Evolutionary conservation across 2,113 vertebrate species (phyloP).

Genomic region (Romanogobio albipinnatus): DNA sequence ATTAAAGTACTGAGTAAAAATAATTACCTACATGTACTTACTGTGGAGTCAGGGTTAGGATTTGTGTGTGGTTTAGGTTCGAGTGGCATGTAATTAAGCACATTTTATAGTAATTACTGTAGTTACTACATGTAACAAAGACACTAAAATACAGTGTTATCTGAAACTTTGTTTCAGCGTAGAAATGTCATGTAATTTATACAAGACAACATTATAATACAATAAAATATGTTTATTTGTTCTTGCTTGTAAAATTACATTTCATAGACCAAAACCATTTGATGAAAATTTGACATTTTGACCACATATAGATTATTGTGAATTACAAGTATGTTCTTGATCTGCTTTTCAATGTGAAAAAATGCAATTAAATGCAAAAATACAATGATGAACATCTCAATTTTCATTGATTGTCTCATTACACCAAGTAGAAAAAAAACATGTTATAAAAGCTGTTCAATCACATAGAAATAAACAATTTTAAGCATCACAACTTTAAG

Average conservation of each 20-base stretch:
- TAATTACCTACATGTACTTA: no score
- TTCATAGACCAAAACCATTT: background rate
- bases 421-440: background rate
- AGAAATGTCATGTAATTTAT: background rate
- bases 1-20: no score
- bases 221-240: conserved; percentile 7
- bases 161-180: background rate
- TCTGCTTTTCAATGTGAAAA: conserved; percentile 49
- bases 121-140: no score
- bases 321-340: background rate
- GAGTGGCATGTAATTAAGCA: no score
- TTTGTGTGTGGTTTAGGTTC: no score
- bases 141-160: no score
- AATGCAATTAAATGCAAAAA: conserved; percentile 1
- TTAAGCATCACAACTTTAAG: background rate
- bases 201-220: background rate
- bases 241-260: background rate
- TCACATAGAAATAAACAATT: background rate
- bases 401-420: background rate
- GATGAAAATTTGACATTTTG: background rate
- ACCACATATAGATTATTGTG: background rate
- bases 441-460: background rate
- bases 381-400: background rate
- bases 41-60: no score
- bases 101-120: no score